Evolutionary conservation across 2,113 vertebrate genomes (phyloP).

Genomic region (Mus pahari): DNA sequence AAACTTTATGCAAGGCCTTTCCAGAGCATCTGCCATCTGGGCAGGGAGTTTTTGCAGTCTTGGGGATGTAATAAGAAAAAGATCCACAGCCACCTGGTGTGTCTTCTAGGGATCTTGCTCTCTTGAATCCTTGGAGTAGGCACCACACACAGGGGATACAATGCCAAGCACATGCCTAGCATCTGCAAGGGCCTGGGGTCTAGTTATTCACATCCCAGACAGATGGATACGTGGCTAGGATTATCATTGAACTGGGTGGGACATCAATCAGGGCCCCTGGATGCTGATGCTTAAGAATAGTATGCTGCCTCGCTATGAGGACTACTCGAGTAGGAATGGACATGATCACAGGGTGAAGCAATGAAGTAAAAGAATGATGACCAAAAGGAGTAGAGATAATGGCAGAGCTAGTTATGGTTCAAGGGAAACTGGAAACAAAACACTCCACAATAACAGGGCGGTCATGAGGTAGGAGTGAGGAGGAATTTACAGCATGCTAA

Average conservation of each 20-base stretch:
- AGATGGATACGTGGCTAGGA: background rate
- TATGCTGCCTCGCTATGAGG: background rate
- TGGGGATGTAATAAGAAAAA: background rate
- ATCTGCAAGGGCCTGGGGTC: background rate
- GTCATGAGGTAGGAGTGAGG: background rate
- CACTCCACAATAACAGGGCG: background rate
- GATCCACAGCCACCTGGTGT: background rate
- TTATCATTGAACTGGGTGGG: background rate
- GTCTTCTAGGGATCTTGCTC: background rate
- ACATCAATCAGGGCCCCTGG: background rate
- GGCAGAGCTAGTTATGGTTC: background rate
- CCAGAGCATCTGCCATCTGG: background rate
- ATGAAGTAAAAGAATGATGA: background rate
- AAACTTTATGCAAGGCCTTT: background rate
- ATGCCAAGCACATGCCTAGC: background rate
- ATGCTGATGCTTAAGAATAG: background rate
- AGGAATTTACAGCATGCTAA: background rate
- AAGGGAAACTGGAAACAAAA: slow-evolving; percentile 41
- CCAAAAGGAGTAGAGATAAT: background rate
- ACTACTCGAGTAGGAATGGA: background rate
- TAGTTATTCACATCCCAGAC: background rate
- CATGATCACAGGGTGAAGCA: background rate
- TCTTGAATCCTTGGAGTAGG: background rate
- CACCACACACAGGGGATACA: background rate
- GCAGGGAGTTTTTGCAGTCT: background rate